Percentiles rank a stretch among this genome's conserved stretches.
These are phyloP conservation scores for Psittacus erithacus DNA, from an alignment of 2,113 vertebrate species.

Conservation along the genomic window DNA sequence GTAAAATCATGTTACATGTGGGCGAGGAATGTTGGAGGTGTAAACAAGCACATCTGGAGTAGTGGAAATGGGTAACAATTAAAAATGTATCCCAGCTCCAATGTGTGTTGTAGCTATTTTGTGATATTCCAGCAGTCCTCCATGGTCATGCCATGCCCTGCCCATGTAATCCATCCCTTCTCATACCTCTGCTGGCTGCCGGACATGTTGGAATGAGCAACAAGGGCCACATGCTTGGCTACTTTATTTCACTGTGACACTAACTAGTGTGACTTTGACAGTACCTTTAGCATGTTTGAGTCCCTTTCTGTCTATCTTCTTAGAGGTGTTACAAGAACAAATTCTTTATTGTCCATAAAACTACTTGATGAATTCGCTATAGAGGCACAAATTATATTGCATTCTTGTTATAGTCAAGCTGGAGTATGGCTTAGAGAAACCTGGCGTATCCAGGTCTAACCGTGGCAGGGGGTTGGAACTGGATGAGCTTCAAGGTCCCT, in stretches of 20 bases:
- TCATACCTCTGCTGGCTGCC: background rate
- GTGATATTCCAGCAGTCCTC: background rate
- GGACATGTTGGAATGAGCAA: background rate
- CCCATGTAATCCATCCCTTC: no score
- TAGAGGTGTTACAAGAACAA: background rate
- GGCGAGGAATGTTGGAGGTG: background rate
- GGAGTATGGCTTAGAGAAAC: background rate
- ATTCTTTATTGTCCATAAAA: background rate
- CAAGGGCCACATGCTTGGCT: background rate
- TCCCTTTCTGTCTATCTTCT: background rate
- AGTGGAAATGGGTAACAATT: background rate
- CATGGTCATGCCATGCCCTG: background rate
- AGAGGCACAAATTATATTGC: background rate
- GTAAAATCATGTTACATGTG: background rate
- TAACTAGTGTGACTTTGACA: background rate
- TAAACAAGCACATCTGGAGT: background rate
- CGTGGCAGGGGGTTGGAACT: background rate
- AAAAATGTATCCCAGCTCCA: background rate
- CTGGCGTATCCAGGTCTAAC: background rate
- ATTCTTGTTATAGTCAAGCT: background rate
- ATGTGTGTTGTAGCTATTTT: background rate
- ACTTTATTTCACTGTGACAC: background rate
- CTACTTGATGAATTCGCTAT: background rate
- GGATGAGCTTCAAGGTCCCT: background rate
- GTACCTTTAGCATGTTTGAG: background rate